These are phyloP conservation scores for Neolamprologus fasciatus DNA, from an alignment of 2,113 vertebrate genomes.

Conservation along the genomic window DNA sequence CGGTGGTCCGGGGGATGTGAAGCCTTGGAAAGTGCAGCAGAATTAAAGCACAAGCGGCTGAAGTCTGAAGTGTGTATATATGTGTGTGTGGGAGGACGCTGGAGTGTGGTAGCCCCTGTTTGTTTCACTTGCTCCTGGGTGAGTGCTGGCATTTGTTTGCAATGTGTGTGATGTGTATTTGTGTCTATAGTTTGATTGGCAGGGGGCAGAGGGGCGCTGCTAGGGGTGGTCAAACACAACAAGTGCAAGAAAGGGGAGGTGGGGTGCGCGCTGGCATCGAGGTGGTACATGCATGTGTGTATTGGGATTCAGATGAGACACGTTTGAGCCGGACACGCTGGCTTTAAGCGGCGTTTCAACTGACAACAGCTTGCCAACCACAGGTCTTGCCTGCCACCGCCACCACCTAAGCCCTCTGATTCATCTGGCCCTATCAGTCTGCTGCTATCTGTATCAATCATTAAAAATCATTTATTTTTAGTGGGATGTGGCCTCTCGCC, in stretches of 20 bases:
- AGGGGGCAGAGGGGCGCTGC: slow-evolving; percentile 47
- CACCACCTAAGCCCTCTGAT: slow-evolving; percentile 45
- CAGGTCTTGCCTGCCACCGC: slow-evolving; percentile 57
- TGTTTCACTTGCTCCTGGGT: slow-evolving; percentile 40
- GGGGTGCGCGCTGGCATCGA: neutral
- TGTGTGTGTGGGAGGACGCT: neutral
- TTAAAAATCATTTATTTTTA: slow-evolving; percentile 76
- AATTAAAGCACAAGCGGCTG: neutral
- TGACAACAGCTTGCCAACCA: slow-evolving; percentile 72
- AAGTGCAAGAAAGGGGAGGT: neutral
- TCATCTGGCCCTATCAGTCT: slow-evolving; percentile 68
- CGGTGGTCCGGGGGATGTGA: slow-evolving; percentile 23
- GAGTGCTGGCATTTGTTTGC: slow-evolving; percentile 46
- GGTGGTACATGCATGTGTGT: slow-evolving; percentile 7
- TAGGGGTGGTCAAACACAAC: slow-evolving; percentile 43
- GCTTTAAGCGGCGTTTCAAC: slow-evolving; percentile 62
- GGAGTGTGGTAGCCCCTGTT: neutral
- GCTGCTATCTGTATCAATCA: slow-evolving; percentile 76
- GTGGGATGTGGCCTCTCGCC: slow-evolving; percentile 66
- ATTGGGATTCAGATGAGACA: neutral
- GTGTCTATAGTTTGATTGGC: slow-evolving; percentile 47
- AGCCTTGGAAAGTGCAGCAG: slow-evolving; percentile 39
- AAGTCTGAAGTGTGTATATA: neutral
- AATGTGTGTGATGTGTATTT: slow-evolving; percentile 29
- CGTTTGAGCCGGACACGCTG: slow-evolving; percentile 17